These are phyloP conservation scores for Drosophila obscura DNA, from an alignment of 1,140 invertebrate genomes.

Conservation along the genomic window DNA sequence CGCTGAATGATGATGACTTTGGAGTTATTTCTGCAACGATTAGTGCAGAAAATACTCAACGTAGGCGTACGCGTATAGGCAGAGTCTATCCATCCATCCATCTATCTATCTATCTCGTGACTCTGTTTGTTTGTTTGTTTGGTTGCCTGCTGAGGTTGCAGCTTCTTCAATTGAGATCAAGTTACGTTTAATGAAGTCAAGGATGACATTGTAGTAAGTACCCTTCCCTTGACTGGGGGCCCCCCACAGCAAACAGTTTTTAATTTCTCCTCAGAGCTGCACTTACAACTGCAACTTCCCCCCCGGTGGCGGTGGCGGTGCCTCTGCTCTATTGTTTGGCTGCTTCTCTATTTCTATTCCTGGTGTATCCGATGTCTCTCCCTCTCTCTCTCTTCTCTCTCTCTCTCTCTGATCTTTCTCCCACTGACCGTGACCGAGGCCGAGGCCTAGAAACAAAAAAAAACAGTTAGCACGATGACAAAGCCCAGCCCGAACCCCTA, in stretches of 20 bases:
- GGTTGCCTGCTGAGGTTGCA: conserved; percentile 31
- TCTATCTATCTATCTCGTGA: conserved; percentile 2
- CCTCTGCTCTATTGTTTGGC: too few relatives aligned
- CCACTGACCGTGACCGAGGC: conserved; percentile 75
- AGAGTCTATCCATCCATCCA: conserved; percentile 2
- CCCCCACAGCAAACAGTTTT: conserved; percentile 60
- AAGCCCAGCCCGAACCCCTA: neutral
- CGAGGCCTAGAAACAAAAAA: conserved; percentile 64
- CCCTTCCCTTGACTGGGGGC: conserved; percentile 28
- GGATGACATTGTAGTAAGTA: conserved; percentile 73
- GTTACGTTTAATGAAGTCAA: conserved; percentile 73
- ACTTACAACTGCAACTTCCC: neutral
- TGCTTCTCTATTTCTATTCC: neutral
- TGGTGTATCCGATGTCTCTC: conserved; percentile 40
- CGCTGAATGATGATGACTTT: too few relatives aligned
- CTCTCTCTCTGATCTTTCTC: conserved; percentile 31
- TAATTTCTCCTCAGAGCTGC: conserved; percentile 53
- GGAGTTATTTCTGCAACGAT: too few relatives aligned
- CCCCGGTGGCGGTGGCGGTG: conserved; percentile 32
- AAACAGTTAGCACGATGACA: conserved; percentile 32
- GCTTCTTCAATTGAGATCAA: conserved; percentile 38
- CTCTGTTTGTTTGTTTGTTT: neutral
- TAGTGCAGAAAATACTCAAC: too few relatives aligned
- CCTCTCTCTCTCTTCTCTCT: conserved; percentile 9
- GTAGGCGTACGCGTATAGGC: too few relatives aligned